Evolutionary conservation across 1,140 invertebrate species (phyloP), one percentile per base, ranked within the genome.

Genomic region (Caerostris darwini): DNA sequence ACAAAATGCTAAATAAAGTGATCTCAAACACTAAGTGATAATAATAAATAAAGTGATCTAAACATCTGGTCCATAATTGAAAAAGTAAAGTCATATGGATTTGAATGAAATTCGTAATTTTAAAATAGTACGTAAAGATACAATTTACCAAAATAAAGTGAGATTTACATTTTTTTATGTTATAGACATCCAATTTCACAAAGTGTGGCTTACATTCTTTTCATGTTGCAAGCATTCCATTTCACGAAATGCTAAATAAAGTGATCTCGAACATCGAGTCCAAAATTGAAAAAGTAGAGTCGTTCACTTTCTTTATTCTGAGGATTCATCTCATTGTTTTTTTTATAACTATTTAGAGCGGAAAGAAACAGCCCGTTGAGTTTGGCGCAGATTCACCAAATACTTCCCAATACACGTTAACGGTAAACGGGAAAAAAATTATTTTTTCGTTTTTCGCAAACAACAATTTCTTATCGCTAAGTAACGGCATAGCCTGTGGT

Each of bases 381-480:
- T 92, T 67, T 85, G 53, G 71, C 50, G 50, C 17, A 85, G 71
- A 81, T 71, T 64, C 59, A 71, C 90, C 71, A 92, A 92, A 85
- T 85, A 85, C 34, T 81, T 83, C 82, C 56, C 82, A 67, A 92
- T 85, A 85, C 90, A 85, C 90, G 90, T 85, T 92, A 92, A 85
- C 90, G 61, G 90, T 85, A 92, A 92, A 90, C 69, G 69, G 10
- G 17, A 19, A 54, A 59, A 59, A 67, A 61, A 82, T 58, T 92
- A 85, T 34, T 58, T 92, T 69, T 92, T 85, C 71, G 71, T 85
- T 67, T 67, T 92, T 85, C 71, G n/a, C 59, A 81, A 92, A 92
- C 90, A 92, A 92, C 90, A 92, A 92, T 92, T 92, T 92, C 90
- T 92, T 92, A 92, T 92, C 90, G 81, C 90, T 92, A 92, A 92